A percentile compares a stretch with the other conserved stretches of the same genome.
These are phyloP conservation scores for Morpho deidamia DNA, from an alignment of 2,888 invertebrate genomes.

Conservation along the genomic window DNA sequence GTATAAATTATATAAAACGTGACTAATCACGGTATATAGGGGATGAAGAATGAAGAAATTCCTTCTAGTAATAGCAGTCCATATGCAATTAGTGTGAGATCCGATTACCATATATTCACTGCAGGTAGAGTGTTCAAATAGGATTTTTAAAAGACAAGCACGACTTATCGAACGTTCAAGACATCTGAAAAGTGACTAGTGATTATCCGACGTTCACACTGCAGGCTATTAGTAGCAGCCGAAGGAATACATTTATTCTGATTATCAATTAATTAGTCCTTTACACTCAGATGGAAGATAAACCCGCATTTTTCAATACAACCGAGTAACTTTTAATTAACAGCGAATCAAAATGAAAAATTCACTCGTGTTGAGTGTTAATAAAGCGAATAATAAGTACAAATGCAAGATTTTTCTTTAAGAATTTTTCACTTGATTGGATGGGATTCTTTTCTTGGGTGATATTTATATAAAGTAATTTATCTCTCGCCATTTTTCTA, in stretches of 20 bases:
- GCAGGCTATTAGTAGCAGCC: constrained; percentile 48
- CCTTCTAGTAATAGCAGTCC: no score
- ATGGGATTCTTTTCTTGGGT: no score
- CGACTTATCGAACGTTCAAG: constrained; percentile 26
- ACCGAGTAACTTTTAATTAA: constrained; percentile 50
- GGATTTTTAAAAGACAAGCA: constrained; percentile 39
- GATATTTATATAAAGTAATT: no score
- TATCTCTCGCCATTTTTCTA: no score
- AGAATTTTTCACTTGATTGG: constrained; percentile 48
- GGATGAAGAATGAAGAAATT: no score
- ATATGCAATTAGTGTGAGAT: not conserved
- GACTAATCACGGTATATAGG: no score
- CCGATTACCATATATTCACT: not conserved
- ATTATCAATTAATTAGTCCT: constrained; percentile 72
- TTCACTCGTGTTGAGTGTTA: constrained; percentile 45
- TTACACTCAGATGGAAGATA: constrained; percentile 63
- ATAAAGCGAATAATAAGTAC: constrained; percentile 44
- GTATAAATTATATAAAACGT: no score
- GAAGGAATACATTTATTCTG: constrained; percentile 53
- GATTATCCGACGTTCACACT: constrained; percentile 60
- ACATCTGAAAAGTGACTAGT: constrained; percentile 66
- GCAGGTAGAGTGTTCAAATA: not conserved
- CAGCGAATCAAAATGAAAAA: constrained; percentile 64
- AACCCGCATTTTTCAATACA: constrained; percentile 41
- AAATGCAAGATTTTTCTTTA: constrained; percentile 42